Percentiles rank a stretch among this genome's conserved stretches.
Conservation (phyloP, 1,140 invertebrate genomes). For the Hesperophylax magnus region DNA sequence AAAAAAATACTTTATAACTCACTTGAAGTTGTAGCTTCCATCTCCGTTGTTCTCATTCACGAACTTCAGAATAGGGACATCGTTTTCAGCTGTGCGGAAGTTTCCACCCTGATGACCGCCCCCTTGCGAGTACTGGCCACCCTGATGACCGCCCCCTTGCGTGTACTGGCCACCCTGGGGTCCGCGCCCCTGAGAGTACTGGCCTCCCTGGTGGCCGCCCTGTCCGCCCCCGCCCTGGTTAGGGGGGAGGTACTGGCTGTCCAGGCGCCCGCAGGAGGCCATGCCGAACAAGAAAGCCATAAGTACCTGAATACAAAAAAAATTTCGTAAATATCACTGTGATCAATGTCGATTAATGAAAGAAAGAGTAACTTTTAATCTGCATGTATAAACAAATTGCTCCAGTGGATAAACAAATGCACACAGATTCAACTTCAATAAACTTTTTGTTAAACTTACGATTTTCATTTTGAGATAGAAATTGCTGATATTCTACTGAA, state of each 20-base stretch:
- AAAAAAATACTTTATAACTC: slow-evolving; percentile 5
- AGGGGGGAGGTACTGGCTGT: slow-evolving; percentile 40
- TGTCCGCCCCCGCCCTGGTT: neutral
- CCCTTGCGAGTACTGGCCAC: neutral
- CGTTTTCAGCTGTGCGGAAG: slow-evolving; percentile 37
- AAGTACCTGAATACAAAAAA: neutral
- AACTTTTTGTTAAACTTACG: neutral
- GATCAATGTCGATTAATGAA: too few relatives aligned
- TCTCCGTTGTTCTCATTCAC: slow-evolving; percentile 61
- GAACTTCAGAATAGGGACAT: slow-evolving; percentile 55
- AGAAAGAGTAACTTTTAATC: too few relatives aligned
- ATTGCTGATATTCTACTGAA: neutral
- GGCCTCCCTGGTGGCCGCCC: neutral
- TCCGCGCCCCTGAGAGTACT: neutral
- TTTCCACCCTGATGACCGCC: neutral
- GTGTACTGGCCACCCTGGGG: too few relatives aligned
- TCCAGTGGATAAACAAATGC: too few relatives aligned
- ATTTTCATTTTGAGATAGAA: neutral
- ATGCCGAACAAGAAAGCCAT: slow-evolving; percentile 24
- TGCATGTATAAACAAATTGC: too few relatives aligned
- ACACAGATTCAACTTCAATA: neutral
- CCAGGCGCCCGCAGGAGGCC: slow-evolving; percentile 31
- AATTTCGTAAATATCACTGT: neutral
- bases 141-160: neutral
- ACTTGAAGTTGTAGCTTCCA: slow-evolving; percentile 61